A percentile compares a stretch with the other conserved stretches of the same genome.
phyloP scores from a whole-genome alignment of 2,888 invertebrate species.

The Drosophila borealis region DNA sequence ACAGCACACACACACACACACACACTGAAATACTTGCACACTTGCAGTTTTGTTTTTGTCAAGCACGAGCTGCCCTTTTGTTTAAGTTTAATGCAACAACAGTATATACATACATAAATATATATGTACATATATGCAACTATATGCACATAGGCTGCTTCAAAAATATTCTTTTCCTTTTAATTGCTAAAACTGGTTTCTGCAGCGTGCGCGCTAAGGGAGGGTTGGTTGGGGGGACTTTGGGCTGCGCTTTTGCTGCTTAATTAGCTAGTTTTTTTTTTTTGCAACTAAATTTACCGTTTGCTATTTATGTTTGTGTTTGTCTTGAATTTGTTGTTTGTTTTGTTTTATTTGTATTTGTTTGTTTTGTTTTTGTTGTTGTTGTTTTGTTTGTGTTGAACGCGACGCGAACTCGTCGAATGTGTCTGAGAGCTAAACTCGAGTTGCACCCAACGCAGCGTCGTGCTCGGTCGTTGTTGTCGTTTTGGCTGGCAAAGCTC shows the following conservation, averaged over 20 bases:
- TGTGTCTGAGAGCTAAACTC: conserved; percentile 40
- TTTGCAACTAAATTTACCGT: conserved; percentile 48
- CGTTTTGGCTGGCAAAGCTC: conserved; percentile 81
- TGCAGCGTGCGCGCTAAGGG: neutral
- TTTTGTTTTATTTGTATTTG: neutral
- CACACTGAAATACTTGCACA: conserved; percentile 35
- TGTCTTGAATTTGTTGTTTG: conserved; percentile 40
- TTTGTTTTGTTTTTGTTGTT: conserved; percentile 17
- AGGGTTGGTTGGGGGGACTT: neutral
- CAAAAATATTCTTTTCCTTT: conserved; percentile 26
- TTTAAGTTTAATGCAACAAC: conserved; percentile 53
- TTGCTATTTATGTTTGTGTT: conserved; percentile 40
- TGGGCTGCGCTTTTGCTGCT: conserved; percentile 39
- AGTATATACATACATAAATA: conserved; percentile 10
- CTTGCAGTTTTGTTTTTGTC: conserved; percentile 59
- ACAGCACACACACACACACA: conserved; percentile 19
- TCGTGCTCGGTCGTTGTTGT: conserved; percentile 69
- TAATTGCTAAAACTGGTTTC: conserved; percentile 40
- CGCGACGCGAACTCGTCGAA: conserved; percentile 68
- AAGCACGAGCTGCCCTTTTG: conserved; percentile 69
- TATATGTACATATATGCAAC: conserved; percentile 1
- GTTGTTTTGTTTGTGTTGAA: conserved; percentile 31
- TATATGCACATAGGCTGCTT: conserved; percentile 9
- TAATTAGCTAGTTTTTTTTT: conserved; percentile 50
- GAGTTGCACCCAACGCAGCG: conserved; percentile 74